phyloP scores from a whole-genome alignment of 2,797 vertebrate species.

The Paramormyrops hopkinsi region DNA sequence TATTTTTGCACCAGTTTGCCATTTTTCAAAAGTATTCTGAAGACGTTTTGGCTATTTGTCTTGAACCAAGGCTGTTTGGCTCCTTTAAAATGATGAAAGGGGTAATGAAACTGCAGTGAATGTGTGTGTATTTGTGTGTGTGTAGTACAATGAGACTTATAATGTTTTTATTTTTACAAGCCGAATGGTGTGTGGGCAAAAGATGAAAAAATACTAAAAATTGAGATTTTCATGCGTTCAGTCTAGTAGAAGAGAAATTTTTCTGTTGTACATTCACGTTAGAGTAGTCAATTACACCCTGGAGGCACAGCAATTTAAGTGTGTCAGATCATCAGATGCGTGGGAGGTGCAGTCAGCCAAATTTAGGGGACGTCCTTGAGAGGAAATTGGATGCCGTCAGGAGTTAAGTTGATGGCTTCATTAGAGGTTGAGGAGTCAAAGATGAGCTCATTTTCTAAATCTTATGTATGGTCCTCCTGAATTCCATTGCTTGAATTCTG shows the following conservation, averaged over 20 bases:
- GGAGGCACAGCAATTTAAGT: slow-evolving; percentile 1
- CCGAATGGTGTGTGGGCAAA: neutral
- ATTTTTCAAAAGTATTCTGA: slow-evolving; percentile 21
- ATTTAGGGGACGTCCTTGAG: slow-evolving; percentile 11
- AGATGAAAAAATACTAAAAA: neutral
- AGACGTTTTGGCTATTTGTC: slow-evolving; percentile 34
- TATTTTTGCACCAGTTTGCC: slow-evolving; percentile 3
- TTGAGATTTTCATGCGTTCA: neutral
- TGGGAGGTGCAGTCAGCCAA: slow-evolving; percentile 3
- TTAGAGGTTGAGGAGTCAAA: slow-evolving; percentile 1
- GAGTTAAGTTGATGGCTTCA: slow-evolving; percentile 14
- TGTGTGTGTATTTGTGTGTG: slow-evolving; percentile 6
- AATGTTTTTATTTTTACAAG: neutral
- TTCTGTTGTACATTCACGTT: slow-evolving; percentile 8
- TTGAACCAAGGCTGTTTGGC: slow-evolving; percentile 32
- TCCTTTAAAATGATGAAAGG: slow-evolving; percentile 32
- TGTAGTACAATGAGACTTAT: neutral
- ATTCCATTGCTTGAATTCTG: neutral
- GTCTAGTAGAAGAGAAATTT: neutral
- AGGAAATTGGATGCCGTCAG: slow-evolving; percentile 15
- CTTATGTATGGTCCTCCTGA: neutral
- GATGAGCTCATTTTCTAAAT: neutral
- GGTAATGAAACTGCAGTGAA: slow-evolving; percentile 25
- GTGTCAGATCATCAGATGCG: slow-evolving; percentile 4
- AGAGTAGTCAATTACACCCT: slow-evolving; percentile 11